Evolutionary conservation across 92 coral and sea anemone species (phyloP).

Genomic region (Phenganax marumi): DNA sequence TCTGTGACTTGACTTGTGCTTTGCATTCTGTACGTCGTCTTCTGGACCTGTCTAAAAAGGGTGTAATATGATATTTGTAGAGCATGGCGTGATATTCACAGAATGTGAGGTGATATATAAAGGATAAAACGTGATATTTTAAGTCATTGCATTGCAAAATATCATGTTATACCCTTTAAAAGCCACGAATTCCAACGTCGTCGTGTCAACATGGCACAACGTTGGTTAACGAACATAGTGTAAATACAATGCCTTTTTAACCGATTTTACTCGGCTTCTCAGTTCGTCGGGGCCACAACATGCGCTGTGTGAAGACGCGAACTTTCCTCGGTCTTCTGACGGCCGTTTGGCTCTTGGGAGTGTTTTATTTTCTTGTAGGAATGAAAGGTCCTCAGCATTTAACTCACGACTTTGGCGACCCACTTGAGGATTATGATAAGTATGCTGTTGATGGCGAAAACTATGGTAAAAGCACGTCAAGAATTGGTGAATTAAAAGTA

Average conservation of each 20-base stretch:
- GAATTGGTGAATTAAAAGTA: not conserved
- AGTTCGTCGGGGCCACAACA: not conserved
- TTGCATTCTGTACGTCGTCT: too few relatives aligned
- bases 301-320: slow-evolving; percentile 45
- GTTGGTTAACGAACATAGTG: not conserved
- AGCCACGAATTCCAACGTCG: not conserved
- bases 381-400: not conserved
- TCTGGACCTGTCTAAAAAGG: too few relatives aligned
- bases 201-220: slow-evolving; percentile 16
- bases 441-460: not conserved
- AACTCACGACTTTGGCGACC: not conserved
- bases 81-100: too few relatives aligned
- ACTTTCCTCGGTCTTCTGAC: slow-evolving; percentile 28
- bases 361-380: slow-evolving; percentile 68
- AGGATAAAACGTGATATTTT: too few relatives aligned
- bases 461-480: not conserved
- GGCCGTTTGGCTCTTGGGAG: slow-evolving; percentile 81
- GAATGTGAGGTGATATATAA: too few relatives aligned
- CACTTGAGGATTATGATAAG: slow-evolving; percentile 15
- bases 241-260: slow-evolving; percentile 7
- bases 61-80: too few relatives aligned
- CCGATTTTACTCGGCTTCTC: not conserved
- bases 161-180: not conserved
- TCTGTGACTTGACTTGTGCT: too few relatives aligned
- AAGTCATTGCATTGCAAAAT: not conserved